These are phyloP conservation scores for Pteropus rufus DNA, from an alignment of 2,797 vertebrate species.

Conservation along the genomic window DNA sequence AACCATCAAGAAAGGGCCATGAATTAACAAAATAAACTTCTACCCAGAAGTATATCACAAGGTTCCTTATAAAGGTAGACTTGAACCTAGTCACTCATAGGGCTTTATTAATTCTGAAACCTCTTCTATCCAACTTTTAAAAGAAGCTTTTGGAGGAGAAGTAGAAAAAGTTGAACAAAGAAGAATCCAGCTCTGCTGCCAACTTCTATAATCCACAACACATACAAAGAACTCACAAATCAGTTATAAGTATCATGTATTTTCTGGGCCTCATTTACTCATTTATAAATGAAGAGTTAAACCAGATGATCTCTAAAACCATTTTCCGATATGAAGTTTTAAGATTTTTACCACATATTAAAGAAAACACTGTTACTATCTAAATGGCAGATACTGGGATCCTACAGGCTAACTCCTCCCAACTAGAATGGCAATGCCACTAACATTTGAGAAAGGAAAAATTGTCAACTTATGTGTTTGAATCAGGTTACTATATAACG, in stretches of 20 bases:
- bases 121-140: conserved; percentile 26
- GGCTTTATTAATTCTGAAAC: conserved; percentile 7
- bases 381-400: not conserved
- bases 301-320: not conserved
- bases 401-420: not conserved
- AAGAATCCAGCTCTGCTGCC: not conserved
- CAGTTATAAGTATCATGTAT: not conserved
- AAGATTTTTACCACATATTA: not conserved
- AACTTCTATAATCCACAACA: not conserved
- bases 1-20: not conserved
- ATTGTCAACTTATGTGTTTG: not conserved
- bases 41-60: not conserved
- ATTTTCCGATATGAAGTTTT: not conserved
- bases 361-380: not conserved
- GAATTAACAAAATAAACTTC: conserved; percentile 20
- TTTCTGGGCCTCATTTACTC: not conserved
- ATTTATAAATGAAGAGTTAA: not conserved
- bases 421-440: not conserved
- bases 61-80: not conserved
- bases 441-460: not conserved
- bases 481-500: not conserved
- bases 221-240: not conserved
- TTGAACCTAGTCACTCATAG: not conserved
- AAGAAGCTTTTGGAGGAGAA: conserved; percentile 13
- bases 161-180: not conserved